Evolutionary conservation across 2,797 vertebrate genomes (phyloP).

Genomic region (Siniperca undulata): DNA sequence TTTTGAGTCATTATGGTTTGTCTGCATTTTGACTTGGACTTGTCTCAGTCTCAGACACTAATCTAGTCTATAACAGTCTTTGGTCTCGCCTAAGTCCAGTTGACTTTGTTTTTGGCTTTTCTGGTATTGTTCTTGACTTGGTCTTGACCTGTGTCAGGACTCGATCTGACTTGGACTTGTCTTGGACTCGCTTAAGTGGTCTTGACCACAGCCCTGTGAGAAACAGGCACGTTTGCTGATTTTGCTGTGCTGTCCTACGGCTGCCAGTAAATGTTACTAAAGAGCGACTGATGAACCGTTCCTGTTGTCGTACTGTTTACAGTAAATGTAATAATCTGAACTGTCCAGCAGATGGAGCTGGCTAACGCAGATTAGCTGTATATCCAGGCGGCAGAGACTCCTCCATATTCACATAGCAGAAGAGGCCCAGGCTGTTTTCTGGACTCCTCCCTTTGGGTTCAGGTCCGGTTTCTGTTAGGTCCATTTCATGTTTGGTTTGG

Average conservation of each 20-base stretch:
- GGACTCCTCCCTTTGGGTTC: no score
- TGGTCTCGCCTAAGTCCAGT: background rate
- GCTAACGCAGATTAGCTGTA: background rate
- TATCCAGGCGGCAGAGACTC: slow-evolving; percentile 1
- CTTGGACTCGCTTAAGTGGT: background rate
- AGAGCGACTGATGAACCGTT: no score
- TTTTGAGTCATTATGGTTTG: background rate
- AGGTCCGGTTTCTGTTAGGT: background rate
- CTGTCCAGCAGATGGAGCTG: slow-evolving; percentile 24
- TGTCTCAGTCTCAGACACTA: background rate
- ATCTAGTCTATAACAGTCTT: background rate
- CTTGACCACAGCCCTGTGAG: background rate
- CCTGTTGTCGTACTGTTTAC: no score
- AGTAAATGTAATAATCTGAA: background rate
- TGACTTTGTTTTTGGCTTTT: background rate
- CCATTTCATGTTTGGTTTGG: background rate
- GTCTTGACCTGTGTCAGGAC: background rate
- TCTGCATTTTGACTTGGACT: background rate
- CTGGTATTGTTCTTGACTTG: background rate
- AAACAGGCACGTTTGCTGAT: background rate
- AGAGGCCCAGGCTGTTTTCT: no score
- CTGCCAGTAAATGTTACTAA: no score
- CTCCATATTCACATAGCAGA: no score
- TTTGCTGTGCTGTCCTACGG: background rate
- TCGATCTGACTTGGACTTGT: background rate